These are phyloP conservation scores for Drosophila acutilabella DNA, from an alignment of 2,888 invertebrate species.

Conservation along the genomic window DNA sequence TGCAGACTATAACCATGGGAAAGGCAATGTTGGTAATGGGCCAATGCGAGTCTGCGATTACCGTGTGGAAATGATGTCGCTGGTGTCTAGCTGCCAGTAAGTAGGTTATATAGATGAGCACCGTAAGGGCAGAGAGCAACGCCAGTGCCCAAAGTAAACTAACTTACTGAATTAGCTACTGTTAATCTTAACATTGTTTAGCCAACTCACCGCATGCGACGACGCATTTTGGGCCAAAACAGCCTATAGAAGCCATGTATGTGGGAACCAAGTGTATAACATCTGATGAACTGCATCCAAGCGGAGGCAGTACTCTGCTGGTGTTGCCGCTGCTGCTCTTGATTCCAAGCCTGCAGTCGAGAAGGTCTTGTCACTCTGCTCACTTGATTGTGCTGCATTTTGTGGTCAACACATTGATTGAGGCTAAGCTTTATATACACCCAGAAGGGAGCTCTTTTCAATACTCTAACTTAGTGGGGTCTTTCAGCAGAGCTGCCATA, in stretches of 20 bases:
- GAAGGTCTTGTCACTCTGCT: slow-evolving; percentile 17
- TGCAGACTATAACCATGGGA: slow-evolving; percentile 83
- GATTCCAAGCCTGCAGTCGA: slow-evolving; percentile 24
- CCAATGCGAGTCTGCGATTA: slow-evolving; percentile 76
- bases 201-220: slow-evolving; percentile 65
- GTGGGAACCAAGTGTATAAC: slow-evolving; percentile 48
- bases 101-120: slow-evolving; percentile 71
- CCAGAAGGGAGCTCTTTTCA: too few relatives aligned
- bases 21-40: slow-evolving; percentile 80
- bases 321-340: background rate
- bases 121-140: slow-evolving; percentile 61
- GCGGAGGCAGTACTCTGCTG: background rate
- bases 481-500: background rate
- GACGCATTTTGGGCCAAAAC: slow-evolving; percentile 55
- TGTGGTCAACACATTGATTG: background rate
- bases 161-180: background rate
- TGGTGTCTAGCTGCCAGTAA: slow-evolving; percentile 71
- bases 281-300: slow-evolving; percentile 55
- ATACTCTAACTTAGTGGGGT: background rate
- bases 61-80: slow-evolving; percentile 75
- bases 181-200: background rate
- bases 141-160: slow-evolving; percentile 78
- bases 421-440: slow-evolving; percentile 41
- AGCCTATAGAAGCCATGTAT: slow-evolving; percentile 70
- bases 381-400: slow-evolving; percentile 33